These are phyloP conservation scores for Drosophila falleni DNA, from an alignment of 2,888 invertebrate genomes.

Conservation along the genomic window DNA sequence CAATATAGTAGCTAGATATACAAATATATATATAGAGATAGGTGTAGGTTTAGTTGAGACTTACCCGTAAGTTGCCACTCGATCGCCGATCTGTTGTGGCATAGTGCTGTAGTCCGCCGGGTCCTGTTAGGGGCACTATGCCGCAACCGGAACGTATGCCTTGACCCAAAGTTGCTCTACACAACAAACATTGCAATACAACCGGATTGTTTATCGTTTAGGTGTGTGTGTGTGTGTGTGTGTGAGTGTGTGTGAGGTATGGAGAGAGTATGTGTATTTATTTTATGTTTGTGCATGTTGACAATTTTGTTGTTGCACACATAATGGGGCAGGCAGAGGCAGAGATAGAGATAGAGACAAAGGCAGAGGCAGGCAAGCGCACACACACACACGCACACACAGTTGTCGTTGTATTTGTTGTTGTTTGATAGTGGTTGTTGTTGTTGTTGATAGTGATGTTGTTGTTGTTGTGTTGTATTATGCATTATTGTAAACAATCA, in stretches of 20 bases:
- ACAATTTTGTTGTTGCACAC: conserved; percentile 53
- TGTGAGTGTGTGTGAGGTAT: conserved; percentile 22
- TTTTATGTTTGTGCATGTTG: conserved; percentile 48
- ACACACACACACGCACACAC: conserved; percentile 35
- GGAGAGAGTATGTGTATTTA: conserved; percentile 22
- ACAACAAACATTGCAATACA: conserved; percentile 81
- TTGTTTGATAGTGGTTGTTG: conserved; percentile 27
- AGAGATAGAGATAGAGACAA: conserved; percentile 44
- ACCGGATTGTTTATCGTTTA: conserved; percentile 63
- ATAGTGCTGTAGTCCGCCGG: conserved; percentile 85
- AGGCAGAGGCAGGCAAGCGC: conserved; percentile 60
- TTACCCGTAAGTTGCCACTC: conserved; percentile 85
- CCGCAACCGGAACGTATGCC: conserved; percentile 86
- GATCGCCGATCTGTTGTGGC: conserved; percentile 85
- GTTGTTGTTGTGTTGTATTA: conserved; percentile 51
- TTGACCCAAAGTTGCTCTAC: conserved; percentile 86
- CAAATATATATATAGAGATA: conserved; percentile 9
- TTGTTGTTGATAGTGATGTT: conserved; percentile 19
- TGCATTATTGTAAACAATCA: conserved; percentile 66
- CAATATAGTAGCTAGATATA: conserved; percentile 27
- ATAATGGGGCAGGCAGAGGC: conserved; percentile 61
- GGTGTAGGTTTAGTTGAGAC: conserved; percentile 53
- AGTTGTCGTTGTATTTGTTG: conserved; percentile 22
- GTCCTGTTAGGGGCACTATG: conserved; percentile 85
- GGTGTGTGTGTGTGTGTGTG: conserved; percentile 22